Base-by-base conservation (phyloP, 2,797 vertebrate species). In the Crax fasciolata region DNA sequence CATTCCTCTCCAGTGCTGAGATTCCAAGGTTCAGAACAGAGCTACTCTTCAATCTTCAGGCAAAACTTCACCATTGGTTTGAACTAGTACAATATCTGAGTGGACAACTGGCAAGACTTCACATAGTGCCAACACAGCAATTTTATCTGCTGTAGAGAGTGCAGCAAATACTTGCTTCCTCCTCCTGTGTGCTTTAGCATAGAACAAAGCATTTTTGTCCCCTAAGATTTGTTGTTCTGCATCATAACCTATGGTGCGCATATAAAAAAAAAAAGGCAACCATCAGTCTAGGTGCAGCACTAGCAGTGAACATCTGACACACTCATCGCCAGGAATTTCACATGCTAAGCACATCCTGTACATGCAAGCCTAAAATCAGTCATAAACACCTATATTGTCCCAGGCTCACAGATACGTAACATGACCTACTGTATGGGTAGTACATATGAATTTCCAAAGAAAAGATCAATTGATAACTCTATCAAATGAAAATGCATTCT, bases 401-500 rank as follows among this genome's bases (percentile, higher is more conserved):
- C 38, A 54, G 13, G 5, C 71, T 86, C 61, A 79, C 0, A 51
- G 25, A 79, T 19, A 52, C 0, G 13, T 71, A 77, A 88, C 2
- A 9, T 21, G 76, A 38, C 5, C 24, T 76, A 41, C 4, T 58
- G 41, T 23, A 68, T 39, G 10, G 73, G 15, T 8, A 62, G 44
- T 21, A 67, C 14, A 8, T 4, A 65, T 46, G 49, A 52, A 77
- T 54, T 91, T 72, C 79, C 76, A 83, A 78, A n/a, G 78, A 86
- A 65, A 82, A 63, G 16, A 76, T 25, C 49, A 46, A 72, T 2
- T 71, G n/a, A 46, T 11, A 58, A 41, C 24, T 83, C 80, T n/a
- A 82, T 77, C 46, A 96, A 93, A 90, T 72, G 5, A 85, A 91
- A 85, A 67, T 30, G 44, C 15, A 77, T 80, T 77, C 28, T 39